Evolutionary conservation across 2,113 vertebrate genomes (phyloP).

Genomic region (Carassius auratus): DNA sequence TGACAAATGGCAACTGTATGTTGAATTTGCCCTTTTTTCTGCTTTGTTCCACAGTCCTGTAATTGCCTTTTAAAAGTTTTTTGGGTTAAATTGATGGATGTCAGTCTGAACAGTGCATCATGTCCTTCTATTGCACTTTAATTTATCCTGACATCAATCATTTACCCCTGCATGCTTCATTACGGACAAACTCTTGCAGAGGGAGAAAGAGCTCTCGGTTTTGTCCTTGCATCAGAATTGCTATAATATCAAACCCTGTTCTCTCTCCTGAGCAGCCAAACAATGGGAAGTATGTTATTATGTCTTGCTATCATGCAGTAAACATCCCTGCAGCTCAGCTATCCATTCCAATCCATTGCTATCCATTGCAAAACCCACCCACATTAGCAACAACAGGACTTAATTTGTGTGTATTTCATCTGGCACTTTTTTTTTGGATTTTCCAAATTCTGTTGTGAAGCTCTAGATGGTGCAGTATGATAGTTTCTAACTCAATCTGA

Average conservation of each 20-base stretch:
- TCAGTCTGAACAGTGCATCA: constrained; percentile 64
- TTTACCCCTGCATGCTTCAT: constrained; percentile 62
- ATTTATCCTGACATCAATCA: constrained; percentile 76
- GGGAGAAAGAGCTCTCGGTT: constrained; percentile 57
- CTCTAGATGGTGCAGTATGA: too few species aligned
- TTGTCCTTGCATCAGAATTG: constrained; percentile 66
- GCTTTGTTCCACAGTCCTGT: constrained; percentile 16
- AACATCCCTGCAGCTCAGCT: constrained; percentile 54
- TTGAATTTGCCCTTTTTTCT: constrained; percentile 11
- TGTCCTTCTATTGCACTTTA: constrained; percentile 78
- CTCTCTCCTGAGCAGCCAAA: constrained; percentile 35
- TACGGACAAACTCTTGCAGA: constrained; percentile 61
- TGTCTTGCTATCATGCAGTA: constrained; percentile 48
- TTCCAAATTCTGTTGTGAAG: too few species aligned
- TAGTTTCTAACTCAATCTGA: too few species aligned
- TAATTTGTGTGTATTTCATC: too few species aligned
- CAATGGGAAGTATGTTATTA: constrained; percentile 39
- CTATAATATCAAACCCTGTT: constrained; percentile 9
- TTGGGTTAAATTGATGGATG: constrained; percentile 75
- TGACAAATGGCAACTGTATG: constrained; percentile 37
- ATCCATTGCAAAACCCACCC: too few species aligned
- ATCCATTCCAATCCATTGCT: constrained; percentile 26
- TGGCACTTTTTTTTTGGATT: too few species aligned
- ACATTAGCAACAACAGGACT: too few species aligned
- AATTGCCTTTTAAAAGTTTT: constrained; percentile 62